Evolutionary conservation across 2,888 invertebrate genomes (phyloP).

Genomic region (Spisula solida): DNA sequence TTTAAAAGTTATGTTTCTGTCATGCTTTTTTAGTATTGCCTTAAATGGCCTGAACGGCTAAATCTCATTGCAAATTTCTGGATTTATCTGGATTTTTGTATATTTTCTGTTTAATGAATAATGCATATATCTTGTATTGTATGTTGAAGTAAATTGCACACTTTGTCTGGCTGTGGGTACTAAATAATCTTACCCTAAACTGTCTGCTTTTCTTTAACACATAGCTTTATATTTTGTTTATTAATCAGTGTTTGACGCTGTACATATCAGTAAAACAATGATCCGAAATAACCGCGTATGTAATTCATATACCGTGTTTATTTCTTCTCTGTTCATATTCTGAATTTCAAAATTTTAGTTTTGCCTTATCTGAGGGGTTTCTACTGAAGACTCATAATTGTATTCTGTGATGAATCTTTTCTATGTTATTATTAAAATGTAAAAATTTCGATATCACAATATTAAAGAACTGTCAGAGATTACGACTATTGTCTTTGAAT

Average conservation of each 20-base stretch:
- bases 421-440: too few species aligned
- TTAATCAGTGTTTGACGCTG: not conserved
- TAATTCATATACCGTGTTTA: too few species aligned
- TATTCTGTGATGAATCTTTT: too few species aligned
- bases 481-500: not conserved
- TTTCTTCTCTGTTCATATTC: not conserved
- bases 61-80: too few species aligned
- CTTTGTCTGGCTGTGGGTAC: not conserved
- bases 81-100: not conserved
- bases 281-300: not conserved
- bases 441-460: not conserved
- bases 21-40: not conserved
- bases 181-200: not conserved
- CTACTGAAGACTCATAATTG: too few species aligned
- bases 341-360: not conserved
- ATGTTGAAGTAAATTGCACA: not conserved
- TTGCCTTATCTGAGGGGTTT: too few species aligned
- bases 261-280: not conserved
- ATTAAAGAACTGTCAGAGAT: not conserved
- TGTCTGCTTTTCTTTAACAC: slow-evolving; percentile 55
- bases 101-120: not conserved
- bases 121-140: slow-evolving; percentile 25
- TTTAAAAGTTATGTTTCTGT: not conserved
- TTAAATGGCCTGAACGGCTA: not conserved
- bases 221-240: slow-evolving; percentile 2